Evolutionary conservation across 2,888 invertebrate species (phyloP).

Genomic region (Cheilosia urbana): DNA sequence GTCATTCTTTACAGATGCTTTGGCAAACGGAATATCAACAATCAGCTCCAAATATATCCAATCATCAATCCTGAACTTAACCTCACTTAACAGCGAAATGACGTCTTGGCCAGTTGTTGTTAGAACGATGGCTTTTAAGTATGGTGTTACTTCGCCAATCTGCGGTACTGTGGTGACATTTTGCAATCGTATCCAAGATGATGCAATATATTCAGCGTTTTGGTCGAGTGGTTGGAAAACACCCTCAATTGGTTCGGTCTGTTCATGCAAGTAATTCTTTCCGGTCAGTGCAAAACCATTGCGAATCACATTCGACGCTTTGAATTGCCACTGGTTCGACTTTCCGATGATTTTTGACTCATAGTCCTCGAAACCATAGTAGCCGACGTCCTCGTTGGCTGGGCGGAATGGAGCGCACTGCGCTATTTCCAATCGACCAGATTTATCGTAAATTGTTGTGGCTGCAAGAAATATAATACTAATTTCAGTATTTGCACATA

Average conservation of each 20-base stretch:
- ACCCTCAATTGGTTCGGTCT: conserved; percentile 19
- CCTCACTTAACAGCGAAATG: conserved; percentile 12
- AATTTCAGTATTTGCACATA: too few species aligned
- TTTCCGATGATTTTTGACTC: conserved; percentile 30
- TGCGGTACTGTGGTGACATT: conserved; percentile 8
- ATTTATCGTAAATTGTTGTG: conserved; percentile 32
- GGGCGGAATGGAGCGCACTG: conserved; percentile 17
- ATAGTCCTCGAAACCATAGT: conserved; percentile 55
- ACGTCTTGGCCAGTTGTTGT: neutral
- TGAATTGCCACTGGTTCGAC: conserved; percentile 27
- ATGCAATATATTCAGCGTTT: conserved; percentile 32
- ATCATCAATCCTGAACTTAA: conserved; percentile 29
- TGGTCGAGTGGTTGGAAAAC: conserved; percentile 32
- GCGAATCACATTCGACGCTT: conserved; percentile 26
- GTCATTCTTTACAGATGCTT: neutral
- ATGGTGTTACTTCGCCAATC: conserved; percentile 22
- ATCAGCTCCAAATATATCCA: conserved; percentile 45
- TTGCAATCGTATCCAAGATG: conserved; percentile 37
- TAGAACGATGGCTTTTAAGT: conserved; percentile 10
- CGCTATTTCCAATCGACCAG: conserved; percentile 24
- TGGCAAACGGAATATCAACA: conserved; percentile 3
- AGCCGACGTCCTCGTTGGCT: conserved; percentile 14
- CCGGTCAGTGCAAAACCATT: conserved; percentile 44
- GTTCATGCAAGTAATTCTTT: conserved; percentile 28
- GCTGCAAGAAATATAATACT: conserved; percentile 11